Evolutionary conservation across 1,140 invertebrate genomes (phyloP), one percentile per base, ranked within the genome.

Genomic region (Pachyrhynchus sulphureomaculatus): DNA sequence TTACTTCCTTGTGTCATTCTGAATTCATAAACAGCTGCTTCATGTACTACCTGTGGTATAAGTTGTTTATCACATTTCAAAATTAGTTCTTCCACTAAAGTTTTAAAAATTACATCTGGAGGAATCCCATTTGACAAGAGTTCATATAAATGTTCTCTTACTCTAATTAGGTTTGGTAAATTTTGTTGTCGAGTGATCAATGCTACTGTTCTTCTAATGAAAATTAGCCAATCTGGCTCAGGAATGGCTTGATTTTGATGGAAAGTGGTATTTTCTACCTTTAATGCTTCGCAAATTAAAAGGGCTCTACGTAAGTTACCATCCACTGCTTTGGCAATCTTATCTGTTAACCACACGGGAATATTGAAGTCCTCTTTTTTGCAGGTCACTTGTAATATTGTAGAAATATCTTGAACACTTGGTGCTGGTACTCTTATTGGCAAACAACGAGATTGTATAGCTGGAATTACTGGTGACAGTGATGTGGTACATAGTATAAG

Each of bases 401-500:
- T 73, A 17, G 82, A 79, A 64, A 98, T 93, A 79, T 98, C 89
- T 13, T 84, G 79, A 54, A 84, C 75, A 12, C 84, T 85, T 2
- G 97, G 96, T 4, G 97, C 93, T 15, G 95, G 81, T 5, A 99
- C 89, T 67, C 96, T 81, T 39, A 99, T 87, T 17, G 88, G 88
- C 18, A 99, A 83, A 79, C 96, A 99, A 75, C 98, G 83, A 61
- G 95, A 98, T 61, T 88, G 84, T 60, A 99, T 96, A 15, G 98
- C 95, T 12, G 95, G 94, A 69, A 97, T 95, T 1, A 99, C 93
- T 70, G 91, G 84, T 32, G 94, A 98, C 18, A 90, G 95, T 4
- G 95, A 97, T 75, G 97, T 96, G 5, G 94, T 92, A 70, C 93
- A 94, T 0, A 99, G 80, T 72, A 99, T 96, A 0, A 99, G 78